These are phyloP conservation scores for Speoplatyrhinus poulsoni DNA, from an alignment of 2,113 vertebrate genomes.

Conservation along the genomic window DNA sequence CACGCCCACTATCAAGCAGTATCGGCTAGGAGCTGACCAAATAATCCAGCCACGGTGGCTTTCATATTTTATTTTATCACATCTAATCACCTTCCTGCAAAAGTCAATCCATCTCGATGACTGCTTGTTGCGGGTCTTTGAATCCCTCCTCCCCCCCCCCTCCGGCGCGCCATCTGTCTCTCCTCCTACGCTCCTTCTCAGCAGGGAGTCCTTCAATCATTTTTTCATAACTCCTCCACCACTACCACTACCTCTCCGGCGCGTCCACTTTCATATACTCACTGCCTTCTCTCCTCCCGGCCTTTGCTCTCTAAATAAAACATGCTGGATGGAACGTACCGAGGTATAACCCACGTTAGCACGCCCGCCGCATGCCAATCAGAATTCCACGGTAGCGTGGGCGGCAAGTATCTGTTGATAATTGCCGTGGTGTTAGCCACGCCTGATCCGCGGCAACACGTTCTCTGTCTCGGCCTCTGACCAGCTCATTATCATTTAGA, in stretches of 20 bases:
- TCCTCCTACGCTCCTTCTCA: slow-evolving; percentile 47
- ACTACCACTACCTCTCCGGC: slow-evolving; percentile 52
- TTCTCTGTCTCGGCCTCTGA: slow-evolving; percentile 41
- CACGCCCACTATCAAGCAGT: slow-evolving; percentile 51
- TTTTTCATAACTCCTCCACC: slow-evolving; percentile 61
- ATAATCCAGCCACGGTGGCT: slow-evolving; percentile 43
- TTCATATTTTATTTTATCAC: slow-evolving; percentile 15
- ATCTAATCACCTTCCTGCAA: slow-evolving; percentile 55
- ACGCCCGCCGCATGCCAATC: background rate
- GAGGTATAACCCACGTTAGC: slow-evolving; percentile 6
- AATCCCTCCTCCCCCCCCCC: slow-evolving; percentile 35
- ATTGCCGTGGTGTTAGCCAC: slow-evolving; percentile 19
- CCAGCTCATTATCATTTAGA: slow-evolving; percentile 65
- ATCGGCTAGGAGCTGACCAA: slow-evolving; percentile 49
- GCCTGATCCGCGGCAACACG: slow-evolving; percentile 34
- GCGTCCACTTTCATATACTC: slow-evolving; percentile 40
- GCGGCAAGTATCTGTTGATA: slow-evolving; percentile 26
- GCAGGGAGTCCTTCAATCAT: slow-evolving; percentile 58
- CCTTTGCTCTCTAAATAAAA: slow-evolving; percentile 40
- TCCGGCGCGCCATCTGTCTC: slow-evolving; percentile 58
- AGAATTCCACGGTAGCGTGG: slow-evolving; percentile 4
- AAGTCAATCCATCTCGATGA: slow-evolving; percentile 67
- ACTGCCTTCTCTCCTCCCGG: background rate
- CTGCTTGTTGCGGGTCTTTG: slow-evolving; percentile 62
- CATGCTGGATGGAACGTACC: slow-evolving; percentile 13